Evolutionary conservation across 2,113 vertebrate genomes (phyloP), one percentile per base, ranked within the genome.

Genomic region (Anolis carolinensis): DNA sequence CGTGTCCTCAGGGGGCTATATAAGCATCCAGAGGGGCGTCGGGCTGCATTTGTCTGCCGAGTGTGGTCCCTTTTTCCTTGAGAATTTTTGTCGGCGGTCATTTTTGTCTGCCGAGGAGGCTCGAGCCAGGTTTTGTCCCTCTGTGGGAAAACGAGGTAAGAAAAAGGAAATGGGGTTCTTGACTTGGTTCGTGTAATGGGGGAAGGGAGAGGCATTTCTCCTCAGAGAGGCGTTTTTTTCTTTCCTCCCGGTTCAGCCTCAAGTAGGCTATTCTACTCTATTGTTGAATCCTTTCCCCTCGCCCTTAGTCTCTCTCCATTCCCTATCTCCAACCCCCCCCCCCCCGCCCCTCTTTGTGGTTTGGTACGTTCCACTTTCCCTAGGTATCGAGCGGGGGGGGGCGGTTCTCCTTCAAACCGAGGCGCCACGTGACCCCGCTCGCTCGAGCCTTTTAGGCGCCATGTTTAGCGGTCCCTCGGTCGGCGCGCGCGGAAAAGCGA

Each of bases 1-100:
- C 92, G 92, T 89, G 92, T 91, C 93, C 90, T 93, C 67, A 65
- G 63, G 86, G 91, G 91, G 78, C 78, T 93, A 94, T 93, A 93
- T 89, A 93, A 89, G 10, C 79, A 52, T 89, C 90, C 55, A 87
- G 88, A 88, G 91, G 93, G 90, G 89, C 23, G 36, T 91, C 89
- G 90, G 92, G 81, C 89, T 90, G 81, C 89, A 87, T 87, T 93
- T 85, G 52, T 82, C 72, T 34, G 90, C 84, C 75, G 65, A 5
- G 62, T 76, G 36, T 83, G 89, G 87, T 85, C 83, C 80, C 70
- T 88, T 0, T 76, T 23, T 25, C 21, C 63, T 25, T 25, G 8
- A 23, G 21, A n/a, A 78, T 1, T 52, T 63, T 2, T 23, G 39
- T 1, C 25, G 1, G 10, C 16, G 10, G 25, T 39, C 50, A 2